Base-by-base conservation (phyloP, 2,797 vertebrate genomes). In the Schizothorax lantsangensis region DNA sequence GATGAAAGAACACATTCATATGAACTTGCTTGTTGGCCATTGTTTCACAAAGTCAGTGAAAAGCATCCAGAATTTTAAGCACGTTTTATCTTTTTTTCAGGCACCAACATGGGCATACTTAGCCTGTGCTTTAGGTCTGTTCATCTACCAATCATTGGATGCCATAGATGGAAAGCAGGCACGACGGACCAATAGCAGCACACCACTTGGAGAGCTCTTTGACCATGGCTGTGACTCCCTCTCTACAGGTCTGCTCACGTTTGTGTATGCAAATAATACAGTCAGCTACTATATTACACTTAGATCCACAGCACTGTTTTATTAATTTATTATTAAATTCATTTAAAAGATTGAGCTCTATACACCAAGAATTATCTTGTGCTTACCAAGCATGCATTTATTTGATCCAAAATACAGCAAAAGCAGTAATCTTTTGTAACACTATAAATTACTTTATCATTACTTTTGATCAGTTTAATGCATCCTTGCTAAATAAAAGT, bases 151-250 rank as follows among this genome's bases (percentile, higher is more conserved):
- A 79, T 97, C 96, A 78, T 92, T 97, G 94, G 97, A 97, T 81
- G 97, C 97, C 47, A 97, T 97, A 85, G 97, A 97, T 89, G 97
- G 97, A 38, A 97, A 97, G 86, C 97, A 97, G 92, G 97, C 97
- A 36, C 94, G 97, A 88, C 96, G 97, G 91, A 97, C 97, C 69
- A 96, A 96, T 12, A 97, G 96, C 92, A 97, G 96, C 90, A 96
- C 96, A 87, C 96, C 97, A 0, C 91, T 97, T 85, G 97, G 97
- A 89, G 97, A 97, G 83, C 96, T 97, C 66, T 97, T 97, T 92
- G 97, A 97, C 92, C 97, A 97, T 85, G 97, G 97, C 88, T 97
- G 97, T 93, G 97, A 97, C 93, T 97, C 97, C 0, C 94, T 97
- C 69, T 97, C 97, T 79, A 97, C 97, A 95, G 97, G 97, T 97